Conservation (phyloP, 1,140 invertebrate species). For the Adelges cooleyi region DNA sequence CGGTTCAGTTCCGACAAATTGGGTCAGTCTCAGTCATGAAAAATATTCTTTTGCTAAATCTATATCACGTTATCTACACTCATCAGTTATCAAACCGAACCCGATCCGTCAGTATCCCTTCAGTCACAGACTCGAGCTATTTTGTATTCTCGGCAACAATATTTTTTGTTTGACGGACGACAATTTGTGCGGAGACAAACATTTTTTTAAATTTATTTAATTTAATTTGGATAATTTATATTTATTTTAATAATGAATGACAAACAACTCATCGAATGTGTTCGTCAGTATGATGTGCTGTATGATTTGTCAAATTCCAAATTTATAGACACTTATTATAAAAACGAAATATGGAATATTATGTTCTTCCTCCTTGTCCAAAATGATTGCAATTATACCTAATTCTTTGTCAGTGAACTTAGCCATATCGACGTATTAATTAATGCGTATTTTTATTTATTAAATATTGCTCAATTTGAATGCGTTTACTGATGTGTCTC, state of each 20-base stretch:
- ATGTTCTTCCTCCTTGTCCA: too few relatives aligned
- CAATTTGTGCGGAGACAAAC: neutral
- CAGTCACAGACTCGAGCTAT: neutral
- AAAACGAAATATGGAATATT: neutral
- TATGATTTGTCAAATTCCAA: neutral
- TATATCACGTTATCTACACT: neutral
- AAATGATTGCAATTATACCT: neutral
- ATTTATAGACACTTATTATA: neutral
- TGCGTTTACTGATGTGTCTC: too few relatives aligned
- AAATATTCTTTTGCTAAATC: neutral
- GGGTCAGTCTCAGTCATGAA: neutral
- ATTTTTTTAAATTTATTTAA: too few relatives aligned
- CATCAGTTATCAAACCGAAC: neutral
- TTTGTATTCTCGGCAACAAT: neutral
- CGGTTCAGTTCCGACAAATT: slow-evolving; percentile 2
- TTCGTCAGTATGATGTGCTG: slow-evolving; percentile 7
- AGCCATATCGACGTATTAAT: neutral
- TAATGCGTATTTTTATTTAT: neutral
- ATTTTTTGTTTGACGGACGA: slow-evolving; percentile 1
- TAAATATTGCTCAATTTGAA: neutral
- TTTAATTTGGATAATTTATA: too few relatives aligned
- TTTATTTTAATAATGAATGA: too few relatives aligned
- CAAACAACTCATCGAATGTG: neutral
- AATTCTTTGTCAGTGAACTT: neutral
- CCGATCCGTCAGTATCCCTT: neutral